Evolutionary conservation across 2,113 vertebrate species (phyloP).

Genomic region (Tychaedon coryphoeus): DNA sequence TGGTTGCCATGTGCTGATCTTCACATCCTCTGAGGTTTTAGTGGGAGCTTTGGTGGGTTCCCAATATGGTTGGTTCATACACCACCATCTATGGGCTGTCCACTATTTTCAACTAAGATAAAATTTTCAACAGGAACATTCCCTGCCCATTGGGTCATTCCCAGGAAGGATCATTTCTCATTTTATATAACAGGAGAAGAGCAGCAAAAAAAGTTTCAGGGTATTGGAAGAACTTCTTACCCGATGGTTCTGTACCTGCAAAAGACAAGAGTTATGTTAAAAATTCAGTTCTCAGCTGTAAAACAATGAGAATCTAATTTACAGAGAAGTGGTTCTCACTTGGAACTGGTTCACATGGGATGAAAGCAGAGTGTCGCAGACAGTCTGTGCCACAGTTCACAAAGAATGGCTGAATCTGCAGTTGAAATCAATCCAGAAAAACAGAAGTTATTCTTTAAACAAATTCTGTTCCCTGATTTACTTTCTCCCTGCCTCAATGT

Average conservation of each 20-base stretch:
- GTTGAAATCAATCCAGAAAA: not conserved
- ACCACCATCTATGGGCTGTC: not conserved
- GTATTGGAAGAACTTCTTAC: slow-evolving; percentile 16
- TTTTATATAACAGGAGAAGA: not conserved
- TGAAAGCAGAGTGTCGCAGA: slow-evolving; percentile 3
- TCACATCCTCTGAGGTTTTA: not conserved
- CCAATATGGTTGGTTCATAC: not conserved
- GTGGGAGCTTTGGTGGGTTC: not conserved
- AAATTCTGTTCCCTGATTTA: not conserved
- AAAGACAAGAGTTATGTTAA: slow-evolving; percentile 8
- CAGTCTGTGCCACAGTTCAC: slow-evolving; percentile 71
- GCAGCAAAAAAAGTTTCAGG: not conserved
- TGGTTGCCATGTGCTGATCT: not conserved
- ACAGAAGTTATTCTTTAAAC: not conserved
- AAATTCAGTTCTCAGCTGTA: not conserved
- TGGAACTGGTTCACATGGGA: slow-evolving; percentile 40
- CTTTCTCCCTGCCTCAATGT: not conserved
- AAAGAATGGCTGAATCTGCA: slow-evolving; percentile 76
- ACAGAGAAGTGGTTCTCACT: slow-evolving; percentile 41
- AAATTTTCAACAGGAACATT: not conserved
- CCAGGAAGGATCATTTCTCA: not conserved
- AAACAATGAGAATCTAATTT: not conserved
- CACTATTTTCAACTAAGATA: not conserved
- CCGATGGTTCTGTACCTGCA: slow-evolving; percentile 26
- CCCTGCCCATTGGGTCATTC: not conserved